A percentile compares a stretch with the other conserved stretches of the same genome.
These are phyloP conservation scores for Cossypha caffra DNA, from an alignment of 2,797 vertebrate species.

Conservation along the genomic window DNA sequence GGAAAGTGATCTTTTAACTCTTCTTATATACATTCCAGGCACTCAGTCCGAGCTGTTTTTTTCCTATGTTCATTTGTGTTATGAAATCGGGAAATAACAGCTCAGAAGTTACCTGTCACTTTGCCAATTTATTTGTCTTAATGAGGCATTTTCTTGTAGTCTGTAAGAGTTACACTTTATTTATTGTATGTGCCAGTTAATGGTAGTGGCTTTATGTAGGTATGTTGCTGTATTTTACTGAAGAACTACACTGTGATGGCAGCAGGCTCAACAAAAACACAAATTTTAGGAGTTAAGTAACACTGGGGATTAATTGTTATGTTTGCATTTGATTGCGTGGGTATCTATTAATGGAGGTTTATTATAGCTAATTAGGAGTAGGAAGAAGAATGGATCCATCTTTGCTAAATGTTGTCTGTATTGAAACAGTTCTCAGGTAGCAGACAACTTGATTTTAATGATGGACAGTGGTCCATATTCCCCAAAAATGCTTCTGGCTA, in stretches of 20 bases:
- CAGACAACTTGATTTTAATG: not conserved
- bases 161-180: not conserved
- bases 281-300: not conserved
- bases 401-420: not conserved
- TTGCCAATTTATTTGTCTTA: not conserved
- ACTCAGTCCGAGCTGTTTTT: not conserved
- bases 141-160: not conserved
- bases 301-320: not conserved
- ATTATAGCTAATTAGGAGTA: not conserved
- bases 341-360: not conserved
- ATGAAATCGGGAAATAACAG: not conserved
- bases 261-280: not conserved
- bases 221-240: not conserved
- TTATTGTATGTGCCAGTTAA: not conserved
- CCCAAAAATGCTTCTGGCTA: not conserved
- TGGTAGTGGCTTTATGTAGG: not conserved
- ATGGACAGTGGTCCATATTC: not conserved
- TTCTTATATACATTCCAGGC: not conserved
- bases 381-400: not conserved
- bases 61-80: not conserved
- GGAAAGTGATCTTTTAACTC: not conserved
- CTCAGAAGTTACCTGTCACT: not conserved
- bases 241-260: not conserved
- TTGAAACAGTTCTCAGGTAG: not conserved
- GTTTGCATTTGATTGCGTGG: not conserved